Percentiles rank a stretch among this genome's conserved stretches.
Conservation (phyloP, 1,140 invertebrate species). For the Popillia japonica region DNA sequence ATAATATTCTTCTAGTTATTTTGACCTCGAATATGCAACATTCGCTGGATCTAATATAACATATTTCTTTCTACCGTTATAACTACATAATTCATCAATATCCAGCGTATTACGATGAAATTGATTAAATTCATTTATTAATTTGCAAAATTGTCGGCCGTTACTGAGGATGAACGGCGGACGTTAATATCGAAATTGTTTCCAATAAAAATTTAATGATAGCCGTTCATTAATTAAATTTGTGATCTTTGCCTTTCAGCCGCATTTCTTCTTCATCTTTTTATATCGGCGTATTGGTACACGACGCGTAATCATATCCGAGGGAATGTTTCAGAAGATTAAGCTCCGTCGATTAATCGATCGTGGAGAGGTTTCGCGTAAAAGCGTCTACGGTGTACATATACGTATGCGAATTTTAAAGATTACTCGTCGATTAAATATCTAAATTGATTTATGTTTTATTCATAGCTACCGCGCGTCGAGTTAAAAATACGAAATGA, state of each 20-base stretch:
- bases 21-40: not conserved
- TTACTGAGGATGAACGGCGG: not conserved
- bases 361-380: not conserved
- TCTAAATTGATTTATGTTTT: slow-evolving; percentile 19
- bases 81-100: not conserved
- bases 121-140: slow-evolving; percentile 12
- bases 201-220: slow-evolving; percentile 11
- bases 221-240: slow-evolving; percentile 12
- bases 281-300: not conserved
- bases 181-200: slow-evolving; percentile 12
- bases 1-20: not conserved
- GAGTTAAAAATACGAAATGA: not conserved
- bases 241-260: slow-evolving; percentile 13
- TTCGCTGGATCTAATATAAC: not conserved
- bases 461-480: not conserved
- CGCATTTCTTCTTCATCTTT: not conserved
- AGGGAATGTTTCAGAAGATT: not conserved
- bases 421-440: slow-evolving; percentile 10
- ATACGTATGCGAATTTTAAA: slow-evolving; percentile 3
- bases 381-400: not conserved
- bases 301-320: not conserved
- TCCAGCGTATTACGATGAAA: slow-evolving; percentile 4
- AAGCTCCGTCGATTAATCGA: not conserved
- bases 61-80: not conserved
- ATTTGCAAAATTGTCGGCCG: not conserved